These are phyloP conservation scores for Lineus longissimus DNA, from an alignment of 1,140 invertebrate species.

Conservation along the genomic window DNA sequence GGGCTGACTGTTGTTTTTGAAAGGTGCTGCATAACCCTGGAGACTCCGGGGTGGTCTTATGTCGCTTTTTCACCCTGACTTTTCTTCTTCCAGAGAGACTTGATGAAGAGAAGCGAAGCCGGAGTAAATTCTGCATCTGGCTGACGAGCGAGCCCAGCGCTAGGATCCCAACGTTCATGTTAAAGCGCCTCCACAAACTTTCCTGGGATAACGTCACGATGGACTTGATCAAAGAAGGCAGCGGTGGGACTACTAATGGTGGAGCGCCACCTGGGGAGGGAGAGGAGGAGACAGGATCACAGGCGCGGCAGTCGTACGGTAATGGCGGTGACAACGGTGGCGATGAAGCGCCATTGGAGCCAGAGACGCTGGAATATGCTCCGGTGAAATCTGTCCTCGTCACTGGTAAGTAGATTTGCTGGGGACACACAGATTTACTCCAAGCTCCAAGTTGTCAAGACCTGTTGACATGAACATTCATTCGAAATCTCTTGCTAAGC, in stretches of 20 bases:
- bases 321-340: no score
- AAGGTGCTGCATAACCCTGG: no score
- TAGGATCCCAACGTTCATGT: slow-evolving; percentile 30
- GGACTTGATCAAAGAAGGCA: slow-evolving; percentile 4
- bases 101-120: slow-evolving; percentile 27
- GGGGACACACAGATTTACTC: no score
- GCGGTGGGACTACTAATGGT: not conserved
- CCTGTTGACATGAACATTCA: not conserved
- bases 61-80: not conserved
- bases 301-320: no score
- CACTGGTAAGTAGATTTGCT: no score
- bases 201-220: slow-evolving; percentile 28
- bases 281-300: not conserved
- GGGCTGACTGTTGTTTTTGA: no score
- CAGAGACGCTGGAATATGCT: no score
- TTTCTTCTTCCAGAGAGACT: slow-evolving; percentile 22
- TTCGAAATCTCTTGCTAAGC: no score
- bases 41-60: no score
- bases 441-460: no score
- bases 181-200: slow-evolving; percentile 36
- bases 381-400: no score
- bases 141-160: slow-evolving; percentile 38
- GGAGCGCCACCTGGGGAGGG: not conserved
- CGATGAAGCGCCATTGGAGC: no score
- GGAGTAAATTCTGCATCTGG: slow-evolving; percentile 42